phyloP scores from a whole-genome alignment of 2,113 vertebrate genomes.

The Calypte anna region DNA sequence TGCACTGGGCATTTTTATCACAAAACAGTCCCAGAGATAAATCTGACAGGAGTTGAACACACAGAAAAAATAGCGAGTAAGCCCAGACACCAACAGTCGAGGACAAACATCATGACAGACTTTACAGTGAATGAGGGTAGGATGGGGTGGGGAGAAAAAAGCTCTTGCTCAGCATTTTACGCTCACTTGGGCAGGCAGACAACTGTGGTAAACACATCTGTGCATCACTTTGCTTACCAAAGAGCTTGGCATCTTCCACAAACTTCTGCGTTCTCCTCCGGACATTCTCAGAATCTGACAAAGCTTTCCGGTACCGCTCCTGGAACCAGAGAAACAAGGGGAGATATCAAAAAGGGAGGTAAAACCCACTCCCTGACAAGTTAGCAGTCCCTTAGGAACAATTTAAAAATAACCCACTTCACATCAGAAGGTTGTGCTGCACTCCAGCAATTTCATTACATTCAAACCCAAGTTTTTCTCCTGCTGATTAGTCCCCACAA shows the following conservation, averaged over 20 bases:
- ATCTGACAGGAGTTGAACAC: background rate
- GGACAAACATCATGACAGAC: background rate
- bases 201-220: background rate
- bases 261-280: slow-evolving; percentile 86
- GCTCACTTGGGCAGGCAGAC: background rate
- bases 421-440: background rate
- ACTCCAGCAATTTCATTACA: background rate
- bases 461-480: background rate
- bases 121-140: background rate
- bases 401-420: background rate
- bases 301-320: slow-evolving; percentile 81
- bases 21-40: background rate
- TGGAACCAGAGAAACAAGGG: slow-evolving; percentile 45
- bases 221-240: slow-evolving; percentile 76
- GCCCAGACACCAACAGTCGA: background rate
- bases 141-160: background rate
- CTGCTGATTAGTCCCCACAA: background rate
- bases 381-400: background rate
- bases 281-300: slow-evolving; percentile 83
- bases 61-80: background rate
- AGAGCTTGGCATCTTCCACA: slow-evolving; percentile 89
- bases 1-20: background rate
- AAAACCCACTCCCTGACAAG: background rate
- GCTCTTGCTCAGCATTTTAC: background rate
- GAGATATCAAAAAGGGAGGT: background rate